Base-by-base conservation (phyloP, 2,797 vertebrate species). In the Tamandua tetradactyla region DNA sequence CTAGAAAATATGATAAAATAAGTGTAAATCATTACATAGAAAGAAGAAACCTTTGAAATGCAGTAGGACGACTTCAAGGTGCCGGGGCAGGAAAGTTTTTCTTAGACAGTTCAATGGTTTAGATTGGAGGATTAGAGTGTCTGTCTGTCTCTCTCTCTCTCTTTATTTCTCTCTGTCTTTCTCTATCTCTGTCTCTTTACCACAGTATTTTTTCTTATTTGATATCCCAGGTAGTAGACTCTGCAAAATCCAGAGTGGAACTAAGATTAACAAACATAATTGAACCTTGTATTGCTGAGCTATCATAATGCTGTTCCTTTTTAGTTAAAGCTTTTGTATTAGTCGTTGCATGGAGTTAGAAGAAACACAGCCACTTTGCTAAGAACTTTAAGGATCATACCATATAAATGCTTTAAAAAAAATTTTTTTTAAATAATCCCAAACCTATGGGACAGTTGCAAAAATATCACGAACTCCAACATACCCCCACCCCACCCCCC, bases 321-420 rank as follows among this genome's bases (percentile, higher is more conserved):
- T 49, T 42, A 61, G 37, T 72, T 86, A 74, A 78, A 89, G 52
- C 47, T 88, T 64, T 80, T 82, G 47, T 69, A 49, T 87, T 84
- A 86, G 30, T 78, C 57, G 27, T 68, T 87, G 55, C 30, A 20
- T 27, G 37, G 64, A 11, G 40, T 76, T 85, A 66, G 37, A 85
- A 89, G 87, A 80, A 83, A 74, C 35, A 62, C 30, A 59, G 52
- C 55, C 75, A 32, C 52, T 79, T 91, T 37, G 69, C 82, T 76
- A 49, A 91, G 74, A 91, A 59, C 79, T 92, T 86, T 93, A 80
- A 69, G 57, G 47, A n/a, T 61, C 64, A 55, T 68, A 89, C 30
- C 1, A n/a, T 27, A 20, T 88, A 93, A 94, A 87, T 94, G 75
- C 78, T 95, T 89, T 92, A 81, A 62, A 76, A 88, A 85, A 37